phyloP scores from a whole-genome alignment of 2,888 invertebrate genomes.

The Dryocosmus kuriphilus region DNA sequence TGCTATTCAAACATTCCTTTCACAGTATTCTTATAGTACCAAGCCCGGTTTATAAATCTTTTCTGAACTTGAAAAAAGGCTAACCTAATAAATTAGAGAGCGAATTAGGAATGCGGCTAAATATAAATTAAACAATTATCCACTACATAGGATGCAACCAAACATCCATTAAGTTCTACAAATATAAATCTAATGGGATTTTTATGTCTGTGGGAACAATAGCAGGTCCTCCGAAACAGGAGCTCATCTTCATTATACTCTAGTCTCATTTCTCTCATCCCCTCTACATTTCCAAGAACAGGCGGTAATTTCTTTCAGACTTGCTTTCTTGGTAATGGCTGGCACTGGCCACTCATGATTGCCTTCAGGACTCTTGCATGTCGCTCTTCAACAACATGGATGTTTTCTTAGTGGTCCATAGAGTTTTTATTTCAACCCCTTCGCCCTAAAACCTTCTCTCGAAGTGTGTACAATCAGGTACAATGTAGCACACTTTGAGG shows the following conservation, averaged over 20 bases:
- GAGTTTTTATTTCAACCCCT: slow-evolving; percentile 28
- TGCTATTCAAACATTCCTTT: neutral
- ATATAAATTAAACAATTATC: neutral
- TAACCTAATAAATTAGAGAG: neutral
- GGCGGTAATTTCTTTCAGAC: slow-evolving; percentile 1
- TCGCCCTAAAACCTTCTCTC: neutral
- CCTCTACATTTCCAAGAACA: slow-evolving; percentile 12
- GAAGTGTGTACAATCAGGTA: neutral
- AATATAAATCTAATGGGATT: neutral
- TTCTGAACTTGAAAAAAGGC: neutral
- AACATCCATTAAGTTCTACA: neutral
- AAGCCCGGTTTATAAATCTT: neutral
- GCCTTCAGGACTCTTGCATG: neutral
- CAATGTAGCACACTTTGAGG: neutral
- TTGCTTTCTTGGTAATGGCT: neutral
- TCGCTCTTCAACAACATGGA: neutral
- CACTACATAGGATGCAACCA: neutral
- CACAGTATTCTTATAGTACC: neutral
- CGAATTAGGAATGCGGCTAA: neutral
- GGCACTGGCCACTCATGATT: slow-evolving; percentile 5
- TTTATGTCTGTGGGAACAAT: neutral
- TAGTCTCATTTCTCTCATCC: neutral
- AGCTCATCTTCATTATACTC: neutral
- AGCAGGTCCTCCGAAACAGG: neutral
- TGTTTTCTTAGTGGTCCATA: neutral